A percentile compares a stretch with the other conserved stretches of the same genome.
These are phyloP conservation scores for Drosophila santomea DNA, from an alignment of 1,140 invertebrate species.

Conservation along the genomic window DNA sequence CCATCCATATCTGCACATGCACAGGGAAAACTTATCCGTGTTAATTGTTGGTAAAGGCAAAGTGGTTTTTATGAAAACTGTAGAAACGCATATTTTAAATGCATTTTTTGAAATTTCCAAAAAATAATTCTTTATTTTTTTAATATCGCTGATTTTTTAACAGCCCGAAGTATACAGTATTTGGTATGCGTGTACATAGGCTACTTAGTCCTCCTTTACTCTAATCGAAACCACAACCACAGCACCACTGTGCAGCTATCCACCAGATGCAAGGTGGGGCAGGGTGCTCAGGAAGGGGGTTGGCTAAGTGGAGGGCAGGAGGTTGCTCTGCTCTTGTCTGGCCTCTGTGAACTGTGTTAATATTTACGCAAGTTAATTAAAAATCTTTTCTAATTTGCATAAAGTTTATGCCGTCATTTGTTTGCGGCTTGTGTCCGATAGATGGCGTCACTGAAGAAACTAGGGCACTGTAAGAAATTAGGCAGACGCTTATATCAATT, in stretches of 20 bases:
- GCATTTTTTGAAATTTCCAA: too few relatives aligned
- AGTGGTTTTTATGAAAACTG: too few relatives aligned
- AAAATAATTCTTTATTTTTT: not conserved
- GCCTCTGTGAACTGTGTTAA: constrained; percentile 62
- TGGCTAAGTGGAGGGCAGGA: not conserved
- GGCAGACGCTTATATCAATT: too few relatives aligned
- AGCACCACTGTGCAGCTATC: constrained; percentile 27
- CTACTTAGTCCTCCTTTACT: constrained; percentile 13
- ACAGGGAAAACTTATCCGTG: not conserved
- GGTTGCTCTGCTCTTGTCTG: constrained; percentile 18
- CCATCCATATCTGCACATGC: not conserved
- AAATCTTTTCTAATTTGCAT: constrained; percentile 83
- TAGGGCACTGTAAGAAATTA: constrained; percentile 5
- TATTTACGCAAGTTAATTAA: constrained; percentile 79
- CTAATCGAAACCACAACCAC: constrained; percentile 32
- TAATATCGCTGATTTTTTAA: not conserved
- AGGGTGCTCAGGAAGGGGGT: not conserved
- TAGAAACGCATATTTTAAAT: not conserved
- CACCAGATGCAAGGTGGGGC: constrained; percentile 15
- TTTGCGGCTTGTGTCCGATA: constrained; percentile 38
- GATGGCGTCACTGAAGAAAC: constrained; percentile 28
- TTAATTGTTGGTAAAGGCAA: not conserved
- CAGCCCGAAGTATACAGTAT: not conserved
- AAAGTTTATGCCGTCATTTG: constrained; percentile 74
- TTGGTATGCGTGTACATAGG: constrained; percentile 15